Conservation (phyloP, 1,140 invertebrate species). For the Leptinotarsa texana region DNA sequence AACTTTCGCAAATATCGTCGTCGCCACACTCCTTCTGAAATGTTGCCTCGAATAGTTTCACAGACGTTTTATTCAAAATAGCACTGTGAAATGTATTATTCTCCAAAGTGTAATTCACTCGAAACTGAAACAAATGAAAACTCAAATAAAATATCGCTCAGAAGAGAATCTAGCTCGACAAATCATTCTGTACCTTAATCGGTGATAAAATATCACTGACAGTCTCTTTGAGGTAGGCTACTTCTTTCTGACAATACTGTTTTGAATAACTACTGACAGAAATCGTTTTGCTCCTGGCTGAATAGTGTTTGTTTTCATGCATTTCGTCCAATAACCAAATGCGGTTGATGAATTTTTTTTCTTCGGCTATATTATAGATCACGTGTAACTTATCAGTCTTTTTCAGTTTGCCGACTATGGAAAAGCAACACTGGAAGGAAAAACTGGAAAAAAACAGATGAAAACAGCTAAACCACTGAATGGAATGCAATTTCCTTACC, state of each 20-base stretch:
- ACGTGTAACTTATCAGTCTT: slow-evolving; percentile 35
- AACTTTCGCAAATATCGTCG: slow-evolving; percentile 87
- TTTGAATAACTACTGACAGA: slow-evolving; percentile 30
- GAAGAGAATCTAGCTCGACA: background rate
- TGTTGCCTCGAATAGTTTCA: slow-evolving; percentile 78
- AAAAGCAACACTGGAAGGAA: slow-evolving; percentile 85
- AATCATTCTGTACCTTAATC: slow-evolving; percentile 62
- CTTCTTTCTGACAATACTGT: slow-evolving; percentile 70
- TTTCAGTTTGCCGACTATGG: slow-evolving; percentile 60
- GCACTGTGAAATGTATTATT: slow-evolving; percentile 77
- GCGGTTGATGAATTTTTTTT: slow-evolving; percentile 63
- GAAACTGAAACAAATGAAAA: slow-evolving; percentile 63
- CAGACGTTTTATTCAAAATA: slow-evolving; percentile 85
- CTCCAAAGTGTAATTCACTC: slow-evolving; percentile 79
- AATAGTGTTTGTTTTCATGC: slow-evolving; percentile 41
- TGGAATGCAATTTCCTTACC: slow-evolving; percentile 57
- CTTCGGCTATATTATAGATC: slow-evolving; percentile 42
- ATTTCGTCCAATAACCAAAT: slow-evolving; percentile 68
- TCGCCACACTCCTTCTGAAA: slow-evolving; percentile 93
- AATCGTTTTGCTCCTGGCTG: slow-evolving; percentile 28
- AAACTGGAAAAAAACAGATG: slow-evolving; percentile 63
- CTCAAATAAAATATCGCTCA: background rate
- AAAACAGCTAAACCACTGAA: background rate
- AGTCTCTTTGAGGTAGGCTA: slow-evolving; percentile 81
- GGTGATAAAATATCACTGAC: slow-evolving; percentile 84